Evolutionary conservation across 2,113 vertebrate species (phyloP), one percentile per base, ranked within the genome.

Genomic region (Panthera tigris): DNA sequence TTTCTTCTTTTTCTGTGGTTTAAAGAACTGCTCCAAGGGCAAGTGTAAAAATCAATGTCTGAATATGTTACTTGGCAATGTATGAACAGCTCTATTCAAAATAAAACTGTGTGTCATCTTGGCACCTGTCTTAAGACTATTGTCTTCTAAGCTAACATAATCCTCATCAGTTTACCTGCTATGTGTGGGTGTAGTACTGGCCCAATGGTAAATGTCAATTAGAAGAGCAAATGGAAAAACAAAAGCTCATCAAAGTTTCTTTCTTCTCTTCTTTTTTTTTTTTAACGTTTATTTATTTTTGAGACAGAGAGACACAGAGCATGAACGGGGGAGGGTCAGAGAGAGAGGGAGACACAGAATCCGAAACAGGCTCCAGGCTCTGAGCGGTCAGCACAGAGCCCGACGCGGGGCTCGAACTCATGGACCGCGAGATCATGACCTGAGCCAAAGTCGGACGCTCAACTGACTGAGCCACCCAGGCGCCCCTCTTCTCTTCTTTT

Each of bases 1-100:
- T 50, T 57, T 79, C 29, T 88, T 89, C 27, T 79, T 95, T 92
- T 88, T 55, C 39, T 91, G 15, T 89, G 25, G 31, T 36, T 85
- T 93, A 33, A 96, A 85, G 74, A 96, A 89, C 36, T 73, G 12
- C 82, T 97, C 95, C 85, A 93, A 93, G 79, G 41, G 52, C 86
- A 92, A 95, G 48, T 57, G 7, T 66, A 31, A 61, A 96, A 90
- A 61, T 5, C 36, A 80, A 78, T 74, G 41, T 89, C 73, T 50
- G 41, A 92, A 52, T 78, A 61, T 31, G 9, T 33, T 90, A 36
- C 36, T 74, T 95, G 39, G 92, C 55, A 84, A 36, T 94, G 55
- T 50, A 33, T 16, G 9, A 33, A 63, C 41, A 84, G 7, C 39
- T 50, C 57, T 45, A 16, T 7, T 66, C 91, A 52, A 92, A 66